Evolutionary conservation across 2,113 vertebrate species (phyloP).

Genomic region (Casuarius casuarius): DNA sequence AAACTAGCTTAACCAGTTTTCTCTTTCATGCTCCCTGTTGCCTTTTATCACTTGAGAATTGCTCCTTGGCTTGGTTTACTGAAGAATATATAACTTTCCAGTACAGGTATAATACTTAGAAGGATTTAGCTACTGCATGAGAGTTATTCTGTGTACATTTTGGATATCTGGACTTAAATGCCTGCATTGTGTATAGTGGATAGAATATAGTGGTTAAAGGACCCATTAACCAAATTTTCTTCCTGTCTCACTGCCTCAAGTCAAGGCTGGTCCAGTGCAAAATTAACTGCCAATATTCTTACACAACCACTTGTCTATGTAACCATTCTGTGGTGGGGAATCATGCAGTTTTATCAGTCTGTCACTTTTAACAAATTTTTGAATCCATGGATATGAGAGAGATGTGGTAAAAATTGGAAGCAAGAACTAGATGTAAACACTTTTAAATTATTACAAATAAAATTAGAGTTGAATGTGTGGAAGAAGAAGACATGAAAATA

Average conservation of each 20-base stretch:
- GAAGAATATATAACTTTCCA: neutral
- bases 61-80: neutral
- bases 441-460: neutral
- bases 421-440: neutral
- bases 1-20: neutral
- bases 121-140: neutral
- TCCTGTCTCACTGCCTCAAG: neutral
- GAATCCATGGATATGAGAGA: neutral
- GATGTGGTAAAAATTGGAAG: neutral
- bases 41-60: neutral
- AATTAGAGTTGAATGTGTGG: neutral
- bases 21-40: neutral
- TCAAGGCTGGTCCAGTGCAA: neutral
- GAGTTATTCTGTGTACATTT: neutral
- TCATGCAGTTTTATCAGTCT: no score
- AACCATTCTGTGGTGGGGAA: neutral
- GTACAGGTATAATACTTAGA: neutral
- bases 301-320: neutral
- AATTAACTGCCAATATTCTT: neutral
- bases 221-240: neutral
- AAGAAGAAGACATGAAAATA: neutral
- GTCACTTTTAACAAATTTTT: neutral
- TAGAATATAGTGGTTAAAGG: neutral
- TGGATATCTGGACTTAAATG: neutral
- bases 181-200: neutral